Evolutionary conservation across 2,888 invertebrate genomes (phyloP).

Genomic region (Himalopsyche anomala): DNA sequence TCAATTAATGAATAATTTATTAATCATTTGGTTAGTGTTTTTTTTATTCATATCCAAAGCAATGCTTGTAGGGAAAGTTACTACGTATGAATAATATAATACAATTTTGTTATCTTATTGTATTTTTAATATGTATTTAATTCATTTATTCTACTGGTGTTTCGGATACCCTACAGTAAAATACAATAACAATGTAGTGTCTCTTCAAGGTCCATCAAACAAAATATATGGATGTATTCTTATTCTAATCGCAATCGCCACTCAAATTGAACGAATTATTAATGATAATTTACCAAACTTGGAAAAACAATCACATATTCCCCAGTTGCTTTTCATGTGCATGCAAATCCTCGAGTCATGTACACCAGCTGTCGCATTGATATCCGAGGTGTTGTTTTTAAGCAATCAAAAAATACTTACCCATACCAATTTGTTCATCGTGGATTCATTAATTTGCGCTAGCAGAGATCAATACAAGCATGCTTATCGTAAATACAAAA

Average conservation of each 20-base stretch:
- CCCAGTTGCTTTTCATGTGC: background rate
- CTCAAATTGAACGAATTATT: background rate
- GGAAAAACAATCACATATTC: background rate
- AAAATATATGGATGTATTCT: conserved; percentile 5
- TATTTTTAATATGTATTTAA: background rate
- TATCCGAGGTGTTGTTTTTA: background rate
- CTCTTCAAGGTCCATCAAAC: conserved; percentile 1
- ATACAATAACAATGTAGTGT: background rate
- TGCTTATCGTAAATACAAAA: background rate
- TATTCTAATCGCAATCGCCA: background rate
- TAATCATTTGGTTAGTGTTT: too few species aligned
- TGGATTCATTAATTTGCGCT: background rate
- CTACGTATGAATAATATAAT: too few species aligned
- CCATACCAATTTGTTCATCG: background rate
- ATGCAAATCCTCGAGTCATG: background rate
- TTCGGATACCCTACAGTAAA: background rate
- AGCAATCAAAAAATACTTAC: background rate
- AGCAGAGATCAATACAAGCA: background rate
- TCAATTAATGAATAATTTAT: too few species aligned
- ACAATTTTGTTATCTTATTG: too few species aligned
- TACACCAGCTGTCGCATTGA: background rate
- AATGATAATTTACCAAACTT: background rate
- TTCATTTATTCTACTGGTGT: background rate
- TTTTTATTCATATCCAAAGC: too few species aligned
- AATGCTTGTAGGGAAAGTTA: too few species aligned